Base-by-base conservation (phyloP, 2,888 invertebrate species). In the Sialis lutaria region DNA sequence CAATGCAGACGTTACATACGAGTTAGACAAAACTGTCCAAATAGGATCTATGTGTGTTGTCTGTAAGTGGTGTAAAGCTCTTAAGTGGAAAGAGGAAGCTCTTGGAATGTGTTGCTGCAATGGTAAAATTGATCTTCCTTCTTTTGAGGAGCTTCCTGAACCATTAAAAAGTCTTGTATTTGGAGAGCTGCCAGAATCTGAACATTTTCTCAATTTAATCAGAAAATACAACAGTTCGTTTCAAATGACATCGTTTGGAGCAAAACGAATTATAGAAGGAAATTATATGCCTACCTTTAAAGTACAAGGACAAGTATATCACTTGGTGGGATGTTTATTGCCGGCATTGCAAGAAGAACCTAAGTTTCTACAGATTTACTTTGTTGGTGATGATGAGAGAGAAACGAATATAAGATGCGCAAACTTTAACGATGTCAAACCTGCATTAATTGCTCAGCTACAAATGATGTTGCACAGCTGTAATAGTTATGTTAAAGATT, bases 301-400 rank as follows among this genome's bases (percentile, higher is more conserved):
- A 52, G 47, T 55, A 1, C 46, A 53, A 44, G 51, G 54, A n/a
- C 54, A 56, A 46, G 46, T 54, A 22, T 54, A 55, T 44, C 55
- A 55, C 47, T 10, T 37, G 22, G 48, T 48, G 44, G 53, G 52
- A 10, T 49, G 48, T 30, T 43, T 53, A 6, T 33, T 52, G 6
- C 52, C 52, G 7, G n/a, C 43, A 5, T 33, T 44, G 10, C 33
- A 48, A 12, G 32, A 35, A 32, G 6, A 51, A 33, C 50, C 49
- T 33, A 48, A 50, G 40, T 56, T 53, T 22, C 37, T 55, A 22
- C 22, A 22, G 22, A 22, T 22, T 22, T 22, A 22, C 22, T 22
- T 22, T 22, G 22, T 22, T 4, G 22, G 22, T 22, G 22, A 22
- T 22, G 22, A 22, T 22, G 22, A 22, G 2, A 22, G 22, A 22